phyloP scores from a whole-genome alignment of 2,888 invertebrate genomes.

The Alsophila aescularia region DNA sequence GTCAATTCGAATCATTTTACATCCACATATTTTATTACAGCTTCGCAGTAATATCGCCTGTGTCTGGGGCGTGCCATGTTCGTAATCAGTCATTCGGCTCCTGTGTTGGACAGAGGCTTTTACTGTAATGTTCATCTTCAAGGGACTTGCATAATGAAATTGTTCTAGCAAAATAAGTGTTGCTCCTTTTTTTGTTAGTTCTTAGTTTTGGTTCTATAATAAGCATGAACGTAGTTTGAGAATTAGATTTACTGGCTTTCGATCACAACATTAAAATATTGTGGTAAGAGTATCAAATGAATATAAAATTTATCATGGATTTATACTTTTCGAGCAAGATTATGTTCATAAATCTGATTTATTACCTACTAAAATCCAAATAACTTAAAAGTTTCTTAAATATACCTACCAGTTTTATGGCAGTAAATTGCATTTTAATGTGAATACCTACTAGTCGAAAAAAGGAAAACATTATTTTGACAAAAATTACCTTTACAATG shows the following conservation, averaged over 20 bases:
- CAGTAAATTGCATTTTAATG: background rate
- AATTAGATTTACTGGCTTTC: slow-evolving; percentile 8
- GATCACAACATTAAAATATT: slow-evolving; percentile 14
- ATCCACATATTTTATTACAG: too few species aligned
- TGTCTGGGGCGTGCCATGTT: too few species aligned
- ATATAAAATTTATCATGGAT: slow-evolving; percentile 3
- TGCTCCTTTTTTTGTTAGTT: background rate
- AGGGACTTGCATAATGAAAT: too few species aligned
- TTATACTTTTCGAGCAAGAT: slow-evolving; percentile 2
- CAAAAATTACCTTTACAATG: too few species aligned
- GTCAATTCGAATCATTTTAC: too few species aligned
- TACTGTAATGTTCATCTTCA: too few species aligned
- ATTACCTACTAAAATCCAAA: background rate
- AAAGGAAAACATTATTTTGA: too few species aligned
- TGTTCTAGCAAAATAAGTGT: too few species aligned
- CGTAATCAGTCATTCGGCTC: too few species aligned
- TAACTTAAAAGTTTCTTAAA: background rate
- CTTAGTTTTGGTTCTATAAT: slow-evolving; percentile 15
- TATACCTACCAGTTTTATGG: background rate
- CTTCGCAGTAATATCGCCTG: too few species aligned
- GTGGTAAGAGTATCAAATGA: slow-evolving; percentile 4
- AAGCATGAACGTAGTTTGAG: slow-evolving; percentile 8
- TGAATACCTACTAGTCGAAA: background rate
- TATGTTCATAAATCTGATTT: slow-evolving; percentile 17
- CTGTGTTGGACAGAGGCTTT: too few species aligned